Percentiles rank a stretch among this genome's conserved stretches.
phyloP scores from a whole-genome alignment of 2,113 vertebrate species.

The Ceyx melanurus region DNA sequence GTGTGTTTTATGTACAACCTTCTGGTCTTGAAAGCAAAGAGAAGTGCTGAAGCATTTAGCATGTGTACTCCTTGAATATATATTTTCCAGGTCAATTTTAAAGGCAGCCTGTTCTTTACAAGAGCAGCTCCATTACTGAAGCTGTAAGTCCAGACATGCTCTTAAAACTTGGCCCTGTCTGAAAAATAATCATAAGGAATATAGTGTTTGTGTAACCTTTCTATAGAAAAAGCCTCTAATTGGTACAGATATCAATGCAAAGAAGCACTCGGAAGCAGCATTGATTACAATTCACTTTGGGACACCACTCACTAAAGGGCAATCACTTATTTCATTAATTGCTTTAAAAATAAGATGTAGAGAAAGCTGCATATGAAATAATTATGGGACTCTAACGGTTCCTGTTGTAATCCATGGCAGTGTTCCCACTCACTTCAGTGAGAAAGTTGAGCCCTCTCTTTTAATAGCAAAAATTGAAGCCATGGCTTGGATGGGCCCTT shows the following conservation, averaged over 20 bases:
- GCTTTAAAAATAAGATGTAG: conserved; percentile 22
- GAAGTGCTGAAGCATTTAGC: neutral
- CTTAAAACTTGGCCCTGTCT: neutral
- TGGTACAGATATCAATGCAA: neutral
- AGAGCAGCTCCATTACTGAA: neutral
- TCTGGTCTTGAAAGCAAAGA: conserved; percentile 17
- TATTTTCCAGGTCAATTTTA: neutral
- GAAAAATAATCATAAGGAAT: neutral
- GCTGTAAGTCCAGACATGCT: neutral
- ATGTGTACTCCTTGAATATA: neutral
- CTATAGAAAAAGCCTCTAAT: neutral
- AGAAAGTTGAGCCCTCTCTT: neutral
- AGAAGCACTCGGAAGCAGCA: neutral
- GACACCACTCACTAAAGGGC: neutral
- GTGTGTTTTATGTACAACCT: conserved; percentile 9
- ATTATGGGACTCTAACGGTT: neutral
- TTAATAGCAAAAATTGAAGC: neutral
- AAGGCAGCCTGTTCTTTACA: neutral
- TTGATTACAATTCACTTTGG: neutral
- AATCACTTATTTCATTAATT: conserved; percentile 36
- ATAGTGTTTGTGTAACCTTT: conserved; percentile 1
- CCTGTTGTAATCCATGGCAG: neutral
- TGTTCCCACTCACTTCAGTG: neutral
- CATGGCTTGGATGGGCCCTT: neutral
- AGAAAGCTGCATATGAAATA: conserved; percentile 22